A percentile compares a stretch with the other conserved stretches of the same genome.
Conservation (phyloP, 2,113 vertebrate genomes). For the Damaliscus lunatus region DNA sequence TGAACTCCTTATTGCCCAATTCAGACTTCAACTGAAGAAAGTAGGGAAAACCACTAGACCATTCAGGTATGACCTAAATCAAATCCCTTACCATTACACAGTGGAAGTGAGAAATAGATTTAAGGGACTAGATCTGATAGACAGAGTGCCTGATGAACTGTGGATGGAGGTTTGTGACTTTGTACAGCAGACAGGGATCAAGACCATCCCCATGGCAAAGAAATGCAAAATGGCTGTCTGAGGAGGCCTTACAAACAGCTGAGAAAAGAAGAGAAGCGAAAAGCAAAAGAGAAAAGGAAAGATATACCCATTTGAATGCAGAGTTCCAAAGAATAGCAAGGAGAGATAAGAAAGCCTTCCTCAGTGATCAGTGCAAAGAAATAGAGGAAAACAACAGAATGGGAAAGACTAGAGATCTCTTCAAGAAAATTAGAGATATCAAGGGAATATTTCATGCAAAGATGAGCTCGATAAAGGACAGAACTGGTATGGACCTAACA, state of each 20-base stretch:
- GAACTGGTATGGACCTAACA: not conserved
- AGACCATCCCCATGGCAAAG: not conserved
- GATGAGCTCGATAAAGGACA: not conserved
- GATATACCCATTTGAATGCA: not conserved
- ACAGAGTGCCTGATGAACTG: not conserved
- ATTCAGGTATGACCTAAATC: not conserved
- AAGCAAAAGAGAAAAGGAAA: not conserved
- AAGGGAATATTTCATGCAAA: not conserved
- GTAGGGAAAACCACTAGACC: not conserved
- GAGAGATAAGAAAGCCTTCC: not conserved
- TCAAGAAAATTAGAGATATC: not conserved
- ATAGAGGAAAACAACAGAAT: not conserved
- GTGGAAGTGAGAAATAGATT: not conserved
- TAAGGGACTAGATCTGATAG: not conserved
- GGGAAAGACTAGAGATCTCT: not conserved
- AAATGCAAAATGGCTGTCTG: not conserved
- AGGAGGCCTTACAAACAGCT: not conserved
- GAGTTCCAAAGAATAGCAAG: not conserved
- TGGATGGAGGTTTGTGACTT: accelerated
- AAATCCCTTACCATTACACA: not conserved
- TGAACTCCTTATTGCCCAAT: not conserved
- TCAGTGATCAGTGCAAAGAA: not conserved
- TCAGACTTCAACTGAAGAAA: not conserved
- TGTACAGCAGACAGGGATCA: not conserved
- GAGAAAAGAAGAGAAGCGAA: not conserved